These are phyloP conservation scores for Abrostola tripartita DNA, from an alignment of 2,888 invertebrate genomes.

Conservation along the genomic window DNA sequence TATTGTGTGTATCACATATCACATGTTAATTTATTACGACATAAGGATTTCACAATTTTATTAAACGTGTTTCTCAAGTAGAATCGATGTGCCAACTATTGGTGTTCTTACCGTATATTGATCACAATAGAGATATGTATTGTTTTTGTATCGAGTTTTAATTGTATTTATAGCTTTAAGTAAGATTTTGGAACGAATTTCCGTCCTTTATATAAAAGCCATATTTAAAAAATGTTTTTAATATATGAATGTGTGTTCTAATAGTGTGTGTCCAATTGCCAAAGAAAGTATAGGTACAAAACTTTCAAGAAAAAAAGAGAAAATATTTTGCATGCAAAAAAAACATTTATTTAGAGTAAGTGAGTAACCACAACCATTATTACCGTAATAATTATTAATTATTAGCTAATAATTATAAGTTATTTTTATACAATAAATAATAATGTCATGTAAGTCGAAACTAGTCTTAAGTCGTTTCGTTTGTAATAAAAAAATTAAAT, in stretches of 20 bases:
- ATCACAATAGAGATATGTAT: slow-evolving; percentile 51
- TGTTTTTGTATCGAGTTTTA: slow-evolving; percentile 43
- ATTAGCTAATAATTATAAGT: slow-evolving; percentile 63
- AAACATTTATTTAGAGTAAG: slow-evolving; percentile 49
- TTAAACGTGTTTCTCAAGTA: slow-evolving; percentile 35
- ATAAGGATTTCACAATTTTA: slow-evolving; percentile 46
- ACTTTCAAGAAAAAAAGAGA: slow-evolving; percentile 61
- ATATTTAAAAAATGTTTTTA: slow-evolving; percentile 64
- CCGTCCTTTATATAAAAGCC: slow-evolving; percentile 71
- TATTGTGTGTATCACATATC: slow-evolving; percentile 52
- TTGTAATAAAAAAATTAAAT: slow-evolving; percentile 71
- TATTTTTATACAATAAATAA: slow-evolving; percentile 68
- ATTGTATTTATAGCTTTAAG: slow-evolving; percentile 34
- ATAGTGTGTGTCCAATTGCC: slow-evolving; percentile 76
- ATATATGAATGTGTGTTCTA: slow-evolving; percentile 57
- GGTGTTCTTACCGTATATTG: slow-evolving; percentile 43
- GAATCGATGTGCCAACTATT: slow-evolving; percentile 51
- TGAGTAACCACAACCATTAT: slow-evolving; percentile 49
- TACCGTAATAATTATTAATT: slow-evolving; percentile 40
- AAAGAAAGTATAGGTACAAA: slow-evolving; percentile 83
- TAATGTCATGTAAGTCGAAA: slow-evolving; percentile 71
- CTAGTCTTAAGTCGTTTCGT: slow-evolving; percentile 78
- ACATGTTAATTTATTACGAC: slow-evolving; percentile 49
- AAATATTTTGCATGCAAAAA: slow-evolving; percentile 77
- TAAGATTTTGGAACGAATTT: slow-evolving; percentile 64